A percentile compares a stretch with the other conserved stretches of the same genome.
phyloP scores from a whole-genome alignment of 1,140 invertebrate genomes.

The Leptinotarsa defecta region DNA sequence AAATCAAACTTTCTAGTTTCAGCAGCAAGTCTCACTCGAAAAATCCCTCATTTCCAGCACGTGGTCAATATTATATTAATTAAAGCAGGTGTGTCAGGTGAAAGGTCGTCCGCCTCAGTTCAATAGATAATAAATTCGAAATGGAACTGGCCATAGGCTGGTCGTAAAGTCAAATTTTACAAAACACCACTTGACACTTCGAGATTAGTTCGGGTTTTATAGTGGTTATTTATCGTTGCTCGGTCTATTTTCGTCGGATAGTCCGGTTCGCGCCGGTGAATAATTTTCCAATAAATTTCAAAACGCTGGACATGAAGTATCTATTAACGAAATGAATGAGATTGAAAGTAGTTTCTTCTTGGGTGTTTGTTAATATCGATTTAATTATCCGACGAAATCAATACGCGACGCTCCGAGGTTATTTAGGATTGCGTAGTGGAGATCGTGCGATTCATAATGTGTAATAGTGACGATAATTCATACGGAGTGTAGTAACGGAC shows the following conservation, averaged over 20 bases:
- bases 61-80: slow-evolving; percentile 30
- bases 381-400: slow-evolving; percentile 6
- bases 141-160: slow-evolving; percentile 25
- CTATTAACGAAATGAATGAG: slow-evolving; percentile 27
- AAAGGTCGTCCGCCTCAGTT: slow-evolving; percentile 24
- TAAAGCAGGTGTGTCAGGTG: slow-evolving; percentile 28
- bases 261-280: not conserved
- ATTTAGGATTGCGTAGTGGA: not conserved
- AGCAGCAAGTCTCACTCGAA: not conserved
- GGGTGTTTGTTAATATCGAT: slow-evolving; percentile 18
- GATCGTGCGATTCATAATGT: too few relatives aligned
- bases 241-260: slow-evolving; percentile 24
- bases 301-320: slow-evolving; percentile 19
- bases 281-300: slow-evolving; percentile 23
- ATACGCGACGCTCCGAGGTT: not conserved
- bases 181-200: slow-evolving; percentile 27
- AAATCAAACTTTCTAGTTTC: slow-evolving; percentile 21
- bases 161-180: slow-evolving; percentile 28
- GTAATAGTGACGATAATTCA: too few relatives aligned
- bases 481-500: too few relatives aligned
- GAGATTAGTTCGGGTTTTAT: slow-evolving; percentile 27
- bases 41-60: slow-evolving; percentile 25
- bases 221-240: slow-evolving; percentile 19
- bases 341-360: slow-evolving; percentile 19
- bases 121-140: slow-evolving; percentile 19